Evolutionary conservation across 1,140 invertebrate species (phyloP), one percentile per base, ranked within the genome.

Genomic region (Heliconius himera): DNA sequence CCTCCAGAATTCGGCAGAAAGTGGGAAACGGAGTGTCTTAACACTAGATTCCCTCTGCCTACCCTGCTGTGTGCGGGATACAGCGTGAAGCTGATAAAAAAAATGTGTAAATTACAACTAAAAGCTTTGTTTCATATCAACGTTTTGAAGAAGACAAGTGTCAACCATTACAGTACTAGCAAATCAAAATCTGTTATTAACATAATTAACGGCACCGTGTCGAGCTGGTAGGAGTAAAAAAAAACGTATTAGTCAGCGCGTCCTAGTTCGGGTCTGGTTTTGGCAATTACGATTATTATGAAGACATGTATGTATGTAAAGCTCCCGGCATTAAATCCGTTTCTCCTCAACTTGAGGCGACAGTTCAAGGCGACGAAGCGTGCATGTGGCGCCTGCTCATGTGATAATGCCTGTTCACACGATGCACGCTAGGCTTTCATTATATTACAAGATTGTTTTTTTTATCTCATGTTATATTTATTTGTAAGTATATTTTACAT

Each of bases 351-450:
- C 81, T 79, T 82, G 70, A 76, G 78, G 38, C 86, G 91, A 90
- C 91, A 91, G 90, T 90, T 90, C 89, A 93, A 93, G 90, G 90
- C 84, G 84, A 86, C 79, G 82, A 82, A 76, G 36, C 75, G 82
- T 85, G 82, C 80, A 80, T 79, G 81, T 81, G 84, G 85, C 74
- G 84, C 82, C 82, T 82, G 78, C 70, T 38, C 74, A 78, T 75
- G 26, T 70, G 38, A 54, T 76, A 77, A 80, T 83, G 82, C 51
- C 82, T 77, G 79, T 79, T 80, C 81, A 79, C 41, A 82, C 81
- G 70, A 81, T 29, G 38, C 70, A 54, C 29, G 54, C 51, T 74
- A 74, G 36, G 16, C 33, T 66, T 76, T 66, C 8, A 66, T 22
- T 60, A 56, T 56, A 56, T 38, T 66, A 66, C n/a, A n/a, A 41